Base-by-base conservation (phyloP, 2,888 invertebrate species). In the Mesoligia furuncula region DNA sequence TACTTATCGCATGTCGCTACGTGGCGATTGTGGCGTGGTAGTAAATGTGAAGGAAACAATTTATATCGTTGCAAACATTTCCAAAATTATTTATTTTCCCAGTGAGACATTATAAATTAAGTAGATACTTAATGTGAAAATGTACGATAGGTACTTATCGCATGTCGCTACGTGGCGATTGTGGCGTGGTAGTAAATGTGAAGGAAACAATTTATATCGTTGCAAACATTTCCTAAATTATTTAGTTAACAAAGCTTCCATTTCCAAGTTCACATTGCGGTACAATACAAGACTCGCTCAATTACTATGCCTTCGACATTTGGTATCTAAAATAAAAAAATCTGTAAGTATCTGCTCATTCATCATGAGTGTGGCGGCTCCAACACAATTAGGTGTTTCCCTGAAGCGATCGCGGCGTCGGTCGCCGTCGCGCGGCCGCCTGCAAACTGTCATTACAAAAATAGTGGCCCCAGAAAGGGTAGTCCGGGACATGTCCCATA, bases 391-490 rank as follows among this genome's bases (percentile, higher is more conserved):
- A 95, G 95, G 95, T 94, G 93, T 94, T 95, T 95, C 95, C 93
- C 93, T 94, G 94, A 95, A 92, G 84, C 84, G 86, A 71, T 73
- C 85, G 79, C 76, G 83, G 70, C 79, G 83, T 89, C 74, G 94
- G 74, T 31, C 62, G 62, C 17, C 73, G 51, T 36, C 88, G 74
- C 75, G 80, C 87, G 88, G 89, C 95, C 96, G 96, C 96, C 95
- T 96, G 96, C 94, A 87, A 92, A 95, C 95, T 95, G 96, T 96
- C 96, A 96, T 94, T 96, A 96, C 95, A 93, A 95, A 96, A 96
- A 96, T 96, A 96, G 95, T 95, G 95, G 94, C 92, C 93, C 91
- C 95, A 93, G 95, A 96, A 96, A 96, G 96, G 96, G 96, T 96
- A 95, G 95, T 91, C 92, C 88, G 92, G 92, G 96, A 96, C 94